Conservation (phyloP, 2,888 invertebrate genomes). For the Lithosia quadra region DNA sequence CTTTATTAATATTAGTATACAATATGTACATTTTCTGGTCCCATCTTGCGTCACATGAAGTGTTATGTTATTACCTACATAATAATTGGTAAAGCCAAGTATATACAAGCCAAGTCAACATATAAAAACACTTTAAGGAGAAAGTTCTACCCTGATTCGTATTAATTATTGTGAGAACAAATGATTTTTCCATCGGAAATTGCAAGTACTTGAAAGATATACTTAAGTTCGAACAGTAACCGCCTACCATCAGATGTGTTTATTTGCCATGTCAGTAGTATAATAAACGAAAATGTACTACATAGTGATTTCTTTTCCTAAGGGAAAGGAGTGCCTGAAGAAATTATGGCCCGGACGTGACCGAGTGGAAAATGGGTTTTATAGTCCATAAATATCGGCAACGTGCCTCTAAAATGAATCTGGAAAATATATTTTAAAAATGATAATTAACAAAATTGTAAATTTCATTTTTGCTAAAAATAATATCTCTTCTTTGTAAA, state of each 20-base stretch:
- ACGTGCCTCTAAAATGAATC: not conserved
- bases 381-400: constrained; percentile 13
- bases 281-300: not conserved
- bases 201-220: too few relatives aligned
- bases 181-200: not conserved
- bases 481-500: not conserved
- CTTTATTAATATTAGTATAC: too few relatives aligned
- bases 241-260: not conserved
- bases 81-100: too few relatives aligned
- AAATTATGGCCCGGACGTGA: constrained; percentile 25
- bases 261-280: not conserved
- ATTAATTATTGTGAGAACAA: not conserved
- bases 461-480: not conserved
- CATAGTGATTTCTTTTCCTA: constrained; percentile 18
- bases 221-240: not conserved
- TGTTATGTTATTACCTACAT: too few relatives aligned
- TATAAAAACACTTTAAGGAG: too few relatives aligned
- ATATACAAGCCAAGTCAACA: not conserved
- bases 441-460: not conserved
- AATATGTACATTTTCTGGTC: too few relatives aligned
- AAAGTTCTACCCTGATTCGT: too few relatives aligned
- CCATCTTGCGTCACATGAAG: too few relatives aligned
- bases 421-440: not conserved
- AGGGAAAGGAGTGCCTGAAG: constrained; percentile 19
- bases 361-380: constrained; percentile 19